phyloP scores from a whole-genome alignment of 2,888 invertebrate species.

The Poecilus cupreus region DNA sequence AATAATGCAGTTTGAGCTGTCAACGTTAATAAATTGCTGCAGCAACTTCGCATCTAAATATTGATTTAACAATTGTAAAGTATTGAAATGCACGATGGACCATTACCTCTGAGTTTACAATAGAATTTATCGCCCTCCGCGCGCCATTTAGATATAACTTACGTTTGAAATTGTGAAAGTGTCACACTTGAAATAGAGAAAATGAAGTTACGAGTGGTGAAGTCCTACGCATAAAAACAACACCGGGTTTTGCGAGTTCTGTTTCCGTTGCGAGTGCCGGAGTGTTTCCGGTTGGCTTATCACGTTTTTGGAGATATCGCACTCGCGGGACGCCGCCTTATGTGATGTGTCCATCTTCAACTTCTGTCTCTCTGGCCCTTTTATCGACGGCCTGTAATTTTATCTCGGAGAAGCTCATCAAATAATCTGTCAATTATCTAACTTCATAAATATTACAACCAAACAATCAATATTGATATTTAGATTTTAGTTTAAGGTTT shows the following conservation, averaged over 20 bases:
- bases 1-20: neutral
- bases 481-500: no score
- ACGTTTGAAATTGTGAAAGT: no score
- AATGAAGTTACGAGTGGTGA: no score
- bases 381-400: no score
- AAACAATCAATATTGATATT: no score
- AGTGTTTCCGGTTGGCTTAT: neutral
- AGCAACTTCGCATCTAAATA: neutral
- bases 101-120: no score
- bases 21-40: neutral
- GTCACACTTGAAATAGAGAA: no score
- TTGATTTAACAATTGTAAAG: neutral
- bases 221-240: neutral
- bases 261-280: neutral
- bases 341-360: neutral
- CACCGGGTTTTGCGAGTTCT: neutral
- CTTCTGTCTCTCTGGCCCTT: neutral
- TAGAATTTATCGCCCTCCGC: no score
- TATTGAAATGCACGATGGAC: neutral
- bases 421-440: no score
- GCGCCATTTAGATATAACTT: no score
- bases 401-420: no score
- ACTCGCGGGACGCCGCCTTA: neutral
- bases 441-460: no score
- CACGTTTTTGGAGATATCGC: slow-evolving; percentile 17